Base-by-base conservation (phyloP, 2,888 invertebrate species). In the Amphipoea oculea region DNA sequence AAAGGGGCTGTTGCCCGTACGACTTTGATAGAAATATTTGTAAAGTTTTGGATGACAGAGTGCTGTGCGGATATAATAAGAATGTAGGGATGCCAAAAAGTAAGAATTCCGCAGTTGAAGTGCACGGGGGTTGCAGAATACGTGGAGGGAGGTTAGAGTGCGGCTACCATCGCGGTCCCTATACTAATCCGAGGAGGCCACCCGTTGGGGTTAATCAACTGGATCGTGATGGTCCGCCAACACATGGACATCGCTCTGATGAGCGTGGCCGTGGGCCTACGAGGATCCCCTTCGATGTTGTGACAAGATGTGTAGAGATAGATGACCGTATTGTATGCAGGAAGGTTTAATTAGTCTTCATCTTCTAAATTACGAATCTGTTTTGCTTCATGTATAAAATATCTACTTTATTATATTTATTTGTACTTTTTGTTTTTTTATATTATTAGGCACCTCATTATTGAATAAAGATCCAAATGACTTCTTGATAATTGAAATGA, bases 1-100 rank as follows among this genome's bases (percentile, higher is more conserved):
- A 36, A 66, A 76, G 45, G 20, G 54, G 71, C 20, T 78, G 62
- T 62, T 48, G 20, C 1, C 86, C 77, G 51, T 78, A 96, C 78
- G 91, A 94, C 36, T 96, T 95, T 73, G 92, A 96, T 71, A 86
- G 93, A 54, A 92, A 80, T 23, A 51, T 90, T 54, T 96, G 96
- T 81, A 92, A 89, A 89, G 62, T 86, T 14, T 84, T 96, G 7
- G 94, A 94, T 51, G 94, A 96, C 63, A 92, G 95, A 87, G 63
- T 94, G 4, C 88, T 96, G 4, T 96, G 96, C 86, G 96, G 96
- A 11, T 96, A 91, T 73, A 92, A 96, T 78, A 93, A 84, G 73
- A 96, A 96, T 84, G 40, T 92, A n/a, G 96, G 95, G 0, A 81
- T 65, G 3, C 91, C 92, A 12, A 65, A 81, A 14, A 89, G 87